These are phyloP conservation scores for Anser brachyrhynchus DNA, from an alignment of 2,113 vertebrate species.

Conservation along the genomic window DNA sequence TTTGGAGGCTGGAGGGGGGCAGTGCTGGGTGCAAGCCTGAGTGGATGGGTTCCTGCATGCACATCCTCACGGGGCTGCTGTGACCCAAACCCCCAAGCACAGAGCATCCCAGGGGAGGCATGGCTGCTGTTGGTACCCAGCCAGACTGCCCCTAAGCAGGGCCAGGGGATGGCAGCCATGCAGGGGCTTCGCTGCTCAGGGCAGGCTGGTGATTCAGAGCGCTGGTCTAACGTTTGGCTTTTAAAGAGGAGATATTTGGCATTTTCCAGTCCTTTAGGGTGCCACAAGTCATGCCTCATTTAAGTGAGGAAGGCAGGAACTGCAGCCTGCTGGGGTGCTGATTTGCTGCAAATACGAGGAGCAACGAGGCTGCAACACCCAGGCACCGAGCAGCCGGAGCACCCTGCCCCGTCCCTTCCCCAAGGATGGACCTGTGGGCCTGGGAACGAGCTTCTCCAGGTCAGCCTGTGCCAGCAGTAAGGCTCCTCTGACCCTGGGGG, in stretches of 20 bases:
- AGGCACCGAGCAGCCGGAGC: not conserved
- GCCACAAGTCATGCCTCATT: not conserved
- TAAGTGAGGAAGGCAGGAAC: not conserved
- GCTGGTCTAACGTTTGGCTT: not conserved
- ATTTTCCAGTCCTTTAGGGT: not conserved
- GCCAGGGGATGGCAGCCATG: not conserved
- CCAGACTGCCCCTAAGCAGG: accelerated
- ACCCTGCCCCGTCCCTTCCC: not conserved
- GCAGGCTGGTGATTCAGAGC: not conserved
- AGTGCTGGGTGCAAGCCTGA: not conserved
- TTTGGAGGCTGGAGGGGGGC: not conserved
- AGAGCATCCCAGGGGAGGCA: too few species aligned
- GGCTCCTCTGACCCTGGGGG: not conserved
- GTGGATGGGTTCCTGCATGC: not conserved
- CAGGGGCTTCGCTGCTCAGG: accelerated
- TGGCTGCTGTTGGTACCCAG: not conserved
- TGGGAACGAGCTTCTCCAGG: not conserved
- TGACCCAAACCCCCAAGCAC: not conserved
- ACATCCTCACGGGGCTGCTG: accelerated
- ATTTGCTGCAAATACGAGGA: not conserved
- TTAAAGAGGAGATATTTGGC: not conserved
- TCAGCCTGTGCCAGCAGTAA: accelerated
- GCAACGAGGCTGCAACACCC: not conserved
- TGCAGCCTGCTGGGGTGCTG: not conserved
- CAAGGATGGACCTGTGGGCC: not conserved